Base-by-base conservation (phyloP, 2,113 vertebrate species). In the Steatornis caripensis region DNA sequence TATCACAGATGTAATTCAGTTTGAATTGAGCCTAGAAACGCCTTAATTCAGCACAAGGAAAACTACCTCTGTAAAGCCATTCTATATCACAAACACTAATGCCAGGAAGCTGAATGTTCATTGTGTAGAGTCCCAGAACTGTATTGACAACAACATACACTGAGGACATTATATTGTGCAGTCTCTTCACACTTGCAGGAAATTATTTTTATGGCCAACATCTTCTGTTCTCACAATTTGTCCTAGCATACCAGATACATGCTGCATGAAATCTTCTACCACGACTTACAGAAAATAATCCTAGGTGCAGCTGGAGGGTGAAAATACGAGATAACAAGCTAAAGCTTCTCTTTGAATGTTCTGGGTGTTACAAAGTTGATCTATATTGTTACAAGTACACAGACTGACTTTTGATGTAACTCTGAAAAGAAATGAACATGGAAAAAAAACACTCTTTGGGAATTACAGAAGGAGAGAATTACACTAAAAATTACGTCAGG, bases 201-300 rank as follows among this genome's bases (percentile, higher is more conserved):
- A 92, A 91, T 93, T 82, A 82, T 84, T 94, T 92, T 87, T 91
- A 91, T 57, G 84, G 86, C 30, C 39, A 90, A 79, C 48, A 65
- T 95, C 49, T 92, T 89, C 75, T 88, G 71, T 70, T 92, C 37
- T 62, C 84, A 89, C 41, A 57, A n/a, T 89, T 61, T 72, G 29
- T 61, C 45, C 92, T 61, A 54, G 72, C 41, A 41, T 43, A 62
- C n/a, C 32, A 89, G 45, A 62, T 30, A 91, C 0, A 27, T 12
- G 51, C 23, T 41, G 20, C n/a, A 90, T 10, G 36, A 91, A 84
- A 82, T 57, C 43, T 75, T 75, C 24, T 24, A 84, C 41, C 45
- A 81, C 87, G 55, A 46, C 39, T 57, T 77, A 81, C 1, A 71
- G 72, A 87, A 92, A 93, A 95, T 43, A 65, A 83, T 70, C 36